Base-by-base conservation (phyloP, 2,797 vertebrate species). In the Adrianichthys oophorus region DNA sequence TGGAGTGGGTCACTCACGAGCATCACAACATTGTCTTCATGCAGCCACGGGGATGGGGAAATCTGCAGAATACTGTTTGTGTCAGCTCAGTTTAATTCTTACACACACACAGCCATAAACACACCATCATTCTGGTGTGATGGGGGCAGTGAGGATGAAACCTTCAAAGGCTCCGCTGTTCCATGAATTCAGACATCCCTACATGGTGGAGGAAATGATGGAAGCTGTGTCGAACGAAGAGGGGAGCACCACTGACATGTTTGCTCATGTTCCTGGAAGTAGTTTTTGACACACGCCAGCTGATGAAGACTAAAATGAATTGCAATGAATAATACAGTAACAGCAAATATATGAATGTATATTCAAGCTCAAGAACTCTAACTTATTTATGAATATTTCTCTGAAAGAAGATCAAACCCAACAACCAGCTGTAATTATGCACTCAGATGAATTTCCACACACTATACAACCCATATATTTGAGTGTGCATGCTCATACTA, bases 311-410 rank as follows among this genome's bases (percentile, higher is more conserved):
- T 13, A 54, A 63, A 53, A 51, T 55, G 70, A 72, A 74, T 47
- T 1, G 1, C 8, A 15, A 42, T 29, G 37, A 37, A 63, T 32
- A 52, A 57, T 17, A 41, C 26, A 61, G 48, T 17, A 26, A 4
- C 12, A 49, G 52, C 68, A 56, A 76, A 56, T 51, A 67, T 51
- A 50, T 72, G 51, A 46, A 52, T 71, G 52, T 45, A 62, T 73
- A 73, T 72, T 73, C 74, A 71, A 56, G 76, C 63, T 50, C n/a
- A 48, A 44, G 43, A 68, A 55, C 41, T 52, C 18, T 69, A 45
- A 15, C 56, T 59, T 65, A 79, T 75, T 83, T 65, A 79, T 79
- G 76, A 76, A 74, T 65, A 65, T 53, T 32, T 37, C 19, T 0
- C 56, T 53, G 50, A 70, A 66, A 56, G 66, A 53, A 57, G 70